These are phyloP conservation scores for Brienomyrus brachyistius DNA, from an alignment of 2,113 vertebrate species.

Conservation along the genomic window DNA sequence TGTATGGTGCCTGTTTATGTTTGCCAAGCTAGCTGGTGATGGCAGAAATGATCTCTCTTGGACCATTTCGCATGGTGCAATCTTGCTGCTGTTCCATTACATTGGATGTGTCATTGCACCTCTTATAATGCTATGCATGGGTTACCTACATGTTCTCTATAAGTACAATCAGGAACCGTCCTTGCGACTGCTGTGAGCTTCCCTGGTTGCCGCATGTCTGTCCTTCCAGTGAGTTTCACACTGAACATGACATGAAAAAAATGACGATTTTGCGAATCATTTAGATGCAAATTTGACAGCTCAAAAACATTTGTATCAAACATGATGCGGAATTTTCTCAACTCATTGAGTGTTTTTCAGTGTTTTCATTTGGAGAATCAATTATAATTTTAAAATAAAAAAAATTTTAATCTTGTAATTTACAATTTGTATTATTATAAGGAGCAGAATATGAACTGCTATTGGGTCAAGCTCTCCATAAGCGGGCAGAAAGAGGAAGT, in stretches of 20 bases:
- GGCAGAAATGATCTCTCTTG: neutral
- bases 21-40: neutral
- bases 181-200: neutral
- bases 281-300: neutral
- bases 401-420: neutral
- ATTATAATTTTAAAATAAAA: neutral
- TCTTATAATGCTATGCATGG: neutral
- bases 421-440: neutral
- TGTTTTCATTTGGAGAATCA: neutral
- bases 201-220: neutral
- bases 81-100: neutral
- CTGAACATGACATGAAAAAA: neutral
- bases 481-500: neutral
- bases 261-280: neutral
- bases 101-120: neutral
- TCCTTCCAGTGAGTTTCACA: neutral
- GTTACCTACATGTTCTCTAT: neutral
- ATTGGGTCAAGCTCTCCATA: neutral
- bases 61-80: neutral
- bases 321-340: neutral
- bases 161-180: neutral
- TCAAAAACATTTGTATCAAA: neutral
- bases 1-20: neutral
- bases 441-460: neutral
- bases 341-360: neutral